Evolutionary conservation across 2,888 invertebrate species (phyloP).

Genomic region (Gerris lacustris): DNA sequence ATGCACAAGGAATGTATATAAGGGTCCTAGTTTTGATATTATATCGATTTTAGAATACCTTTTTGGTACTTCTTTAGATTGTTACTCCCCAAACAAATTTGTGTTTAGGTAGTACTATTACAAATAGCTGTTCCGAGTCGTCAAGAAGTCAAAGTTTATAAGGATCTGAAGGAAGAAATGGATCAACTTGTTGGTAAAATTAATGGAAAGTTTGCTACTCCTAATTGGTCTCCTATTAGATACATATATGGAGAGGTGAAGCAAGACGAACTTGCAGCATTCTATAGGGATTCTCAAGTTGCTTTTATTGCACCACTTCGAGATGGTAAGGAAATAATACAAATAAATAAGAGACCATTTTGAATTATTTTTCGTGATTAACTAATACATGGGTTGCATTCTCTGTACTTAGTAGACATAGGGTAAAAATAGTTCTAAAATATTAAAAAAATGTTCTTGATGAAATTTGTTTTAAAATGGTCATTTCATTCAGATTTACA

Average conservation of each 20-base stretch:
- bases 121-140: slow-evolving; percentile 82
- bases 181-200: slow-evolving; percentile 79
- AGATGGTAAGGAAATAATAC: slow-evolving; percentile 45
- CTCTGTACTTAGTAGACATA: too few species aligned
- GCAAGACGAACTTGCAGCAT: slow-evolving; percentile 73
- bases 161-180: slow-evolving; percentile 79
- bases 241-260: slow-evolving; percentile 81
- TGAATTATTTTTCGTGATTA: not conserved
- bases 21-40: too few species aligned
- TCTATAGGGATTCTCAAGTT: slow-evolving; percentile 75
- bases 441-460: too few species aligned
- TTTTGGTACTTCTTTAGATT: too few species aligned
- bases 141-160: slow-evolving; percentile 80
- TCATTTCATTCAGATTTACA: too few species aligned
- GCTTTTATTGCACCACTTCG: slow-evolving; percentile 76
- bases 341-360: too few species aligned
- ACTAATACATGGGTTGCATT: too few species aligned
- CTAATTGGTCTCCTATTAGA: slow-evolving; percentile 83
- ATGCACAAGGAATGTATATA: too few species aligned
- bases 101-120: slow-evolving; percentile 46
- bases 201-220: slow-evolving; percentile 77
- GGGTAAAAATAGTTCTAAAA: too few species aligned
- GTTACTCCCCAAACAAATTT: too few species aligned
- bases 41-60: too few species aligned
- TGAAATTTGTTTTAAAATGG: too few species aligned